Evolutionary conservation across 2,888 invertebrate genomes (phyloP).

Genomic region (Caenorhabditis virilis): DNA sequence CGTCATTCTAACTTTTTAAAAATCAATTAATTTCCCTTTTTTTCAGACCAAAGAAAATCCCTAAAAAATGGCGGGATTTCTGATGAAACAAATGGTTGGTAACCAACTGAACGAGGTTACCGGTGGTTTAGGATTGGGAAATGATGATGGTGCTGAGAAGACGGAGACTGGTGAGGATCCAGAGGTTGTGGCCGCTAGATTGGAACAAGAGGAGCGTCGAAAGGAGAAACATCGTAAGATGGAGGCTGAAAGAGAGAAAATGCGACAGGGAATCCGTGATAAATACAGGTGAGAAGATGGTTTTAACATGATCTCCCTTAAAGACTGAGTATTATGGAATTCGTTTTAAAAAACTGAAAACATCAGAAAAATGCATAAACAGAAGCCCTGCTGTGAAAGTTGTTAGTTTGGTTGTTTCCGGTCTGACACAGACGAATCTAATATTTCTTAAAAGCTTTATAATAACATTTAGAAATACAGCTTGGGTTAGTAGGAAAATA

Average conservation of each 20-base stretch:
- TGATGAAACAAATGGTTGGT: conserved; percentile 69
- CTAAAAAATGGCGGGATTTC: conserved; percentile 63
- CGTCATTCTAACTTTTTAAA: too few species aligned
- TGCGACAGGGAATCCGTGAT: conserved; percentile 98
- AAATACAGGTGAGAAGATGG: conserved; percentile 82
- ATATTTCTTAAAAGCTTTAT: too few species aligned
- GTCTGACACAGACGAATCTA: too few species aligned
- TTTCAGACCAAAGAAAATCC: too few species aligned
- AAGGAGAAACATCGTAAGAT: conserved; percentile 99
- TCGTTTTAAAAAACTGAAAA: too few species aligned
- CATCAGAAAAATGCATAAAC: too few species aligned
- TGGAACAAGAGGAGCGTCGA: conserved; percentile 94
- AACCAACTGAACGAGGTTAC: conserved; percentile 67
- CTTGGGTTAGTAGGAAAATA: too few species aligned
- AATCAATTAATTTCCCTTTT: too few species aligned
- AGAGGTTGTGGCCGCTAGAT: conserved; percentile 89
- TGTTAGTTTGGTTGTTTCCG: too few species aligned
- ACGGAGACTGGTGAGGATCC: conserved; percentile 98
- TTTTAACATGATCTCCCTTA: not conserved
- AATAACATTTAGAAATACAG: too few species aligned
- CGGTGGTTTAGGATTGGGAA: conserved; percentile 50
- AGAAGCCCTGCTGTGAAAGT: too few species aligned
- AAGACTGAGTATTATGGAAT: not conserved
- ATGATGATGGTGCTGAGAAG: conserved; percentile 72
- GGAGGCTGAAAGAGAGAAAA: conserved; percentile 98